phyloP scores from a whole-genome alignment of 2,797 vertebrate genomes.

The Scyliorhinus canicula region DNA sequence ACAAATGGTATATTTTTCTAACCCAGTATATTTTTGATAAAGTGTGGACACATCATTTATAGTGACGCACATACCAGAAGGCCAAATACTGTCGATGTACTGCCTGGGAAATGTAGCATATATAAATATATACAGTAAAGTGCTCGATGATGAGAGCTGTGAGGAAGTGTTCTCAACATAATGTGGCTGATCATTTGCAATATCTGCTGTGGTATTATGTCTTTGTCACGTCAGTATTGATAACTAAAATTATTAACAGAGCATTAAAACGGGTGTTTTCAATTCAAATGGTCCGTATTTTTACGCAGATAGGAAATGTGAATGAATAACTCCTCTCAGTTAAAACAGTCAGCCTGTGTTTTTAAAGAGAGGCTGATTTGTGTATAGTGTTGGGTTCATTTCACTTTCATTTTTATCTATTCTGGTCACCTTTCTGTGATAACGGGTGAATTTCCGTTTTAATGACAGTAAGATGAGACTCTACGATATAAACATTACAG shows the following conservation, averaged over 20 bases:
- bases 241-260: constrained; percentile 7
- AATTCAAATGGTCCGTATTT: background rate
- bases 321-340: constrained; percentile 8
- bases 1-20: constrained; percentile 64
- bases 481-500: background rate
- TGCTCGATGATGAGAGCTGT: constrained; percentile 36
- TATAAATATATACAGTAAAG: constrained; percentile 37
- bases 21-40: constrained; percentile 58
- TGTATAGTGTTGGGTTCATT: constrained; percentile 12
- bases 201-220: constrained; percentile 24
- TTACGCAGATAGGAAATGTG: constrained; percentile 9
- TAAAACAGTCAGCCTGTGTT: background rate
- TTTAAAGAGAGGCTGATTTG: constrained; percentile 12
- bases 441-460: background rate
- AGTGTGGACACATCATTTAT: constrained; percentile 45
- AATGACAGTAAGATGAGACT: background rate
- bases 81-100: constrained; percentile 50
- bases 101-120: constrained; percentile 44
- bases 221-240: constrained; percentile 18
- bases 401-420: constrained; percentile 11
- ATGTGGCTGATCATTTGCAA: constrained; percentile 41
- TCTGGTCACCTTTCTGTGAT: background rate
- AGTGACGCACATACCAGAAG: constrained; percentile 46
- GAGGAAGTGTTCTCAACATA: constrained; percentile 41
- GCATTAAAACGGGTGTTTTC: constrained; percentile 21